These are phyloP conservation scores for Archivesica marissinica DNA, from an alignment of 1,140 invertebrate genomes.

Conservation along the genomic window DNA sequence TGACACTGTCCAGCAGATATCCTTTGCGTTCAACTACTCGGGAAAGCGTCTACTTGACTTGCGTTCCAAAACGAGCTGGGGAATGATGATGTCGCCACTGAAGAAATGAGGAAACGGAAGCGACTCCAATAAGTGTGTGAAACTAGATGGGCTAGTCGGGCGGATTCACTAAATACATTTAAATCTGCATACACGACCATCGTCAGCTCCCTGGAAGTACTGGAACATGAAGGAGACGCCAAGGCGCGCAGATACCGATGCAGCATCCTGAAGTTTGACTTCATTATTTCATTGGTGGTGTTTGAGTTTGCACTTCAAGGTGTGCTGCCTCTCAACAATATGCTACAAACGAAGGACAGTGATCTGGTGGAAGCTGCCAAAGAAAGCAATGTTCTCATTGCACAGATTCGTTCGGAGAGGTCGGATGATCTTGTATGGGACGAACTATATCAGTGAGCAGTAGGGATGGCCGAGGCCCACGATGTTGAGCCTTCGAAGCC, in stretches of 20 bases:
- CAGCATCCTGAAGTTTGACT: constrained; percentile 29
- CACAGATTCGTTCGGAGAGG: too few species aligned
- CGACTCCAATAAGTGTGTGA: constrained; percentile 42
- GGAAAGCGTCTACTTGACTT: constrained; percentile 36
- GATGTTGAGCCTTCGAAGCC: too few species aligned
- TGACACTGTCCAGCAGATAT: constrained; percentile 35
- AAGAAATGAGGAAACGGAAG: constrained; percentile 24
- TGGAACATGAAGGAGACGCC: constrained; percentile 10
- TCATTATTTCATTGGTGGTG: constrained; percentile 45
- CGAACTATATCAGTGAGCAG: too few species aligned
- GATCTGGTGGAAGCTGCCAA: constrained; percentile 7
- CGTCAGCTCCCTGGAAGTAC: background rate
- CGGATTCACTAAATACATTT: constrained; percentile 54
- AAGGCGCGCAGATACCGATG: background rate
- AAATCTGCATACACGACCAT: constrained; percentile 20
- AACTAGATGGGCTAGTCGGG: constrained; percentile 42
- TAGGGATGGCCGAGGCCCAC: too few species aligned
- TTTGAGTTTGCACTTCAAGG: background rate
- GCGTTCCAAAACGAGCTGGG: constrained; percentile 8
- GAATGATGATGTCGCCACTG: background rate
- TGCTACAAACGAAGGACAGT: constrained; percentile 29
- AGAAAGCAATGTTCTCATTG: too few species aligned
- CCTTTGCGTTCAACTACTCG: constrained; percentile 57
- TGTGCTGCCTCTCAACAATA: constrained; percentile 13
- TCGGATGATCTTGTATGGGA: too few species aligned